Conservation (phyloP, 2,113 vertebrate species). For the Prochilodus magdalenae region DNA sequence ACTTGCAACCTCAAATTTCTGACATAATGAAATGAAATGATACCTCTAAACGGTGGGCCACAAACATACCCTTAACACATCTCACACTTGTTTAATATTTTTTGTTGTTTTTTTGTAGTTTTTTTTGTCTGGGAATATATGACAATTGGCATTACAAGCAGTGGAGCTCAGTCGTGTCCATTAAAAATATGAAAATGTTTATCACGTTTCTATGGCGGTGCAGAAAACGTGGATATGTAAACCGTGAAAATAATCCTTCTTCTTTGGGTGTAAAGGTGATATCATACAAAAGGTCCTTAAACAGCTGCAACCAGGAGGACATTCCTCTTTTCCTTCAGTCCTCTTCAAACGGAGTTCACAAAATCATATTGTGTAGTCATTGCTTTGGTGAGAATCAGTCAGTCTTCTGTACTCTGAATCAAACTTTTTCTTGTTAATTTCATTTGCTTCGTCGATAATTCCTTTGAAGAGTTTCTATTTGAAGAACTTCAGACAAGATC, state of each 20-base stretch:
- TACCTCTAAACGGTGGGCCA: too few species aligned
- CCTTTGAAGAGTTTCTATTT: neutral
- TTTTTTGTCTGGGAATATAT: conserved; percentile 10
- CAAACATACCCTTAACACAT: neutral
- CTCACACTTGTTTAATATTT: neutral
- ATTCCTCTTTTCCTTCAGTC: neutral
- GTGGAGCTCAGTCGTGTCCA: neutral
- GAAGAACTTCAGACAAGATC: neutral
- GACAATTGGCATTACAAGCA: conserved; percentile 22
- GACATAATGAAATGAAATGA: neutral
- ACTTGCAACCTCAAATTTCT: neutral
- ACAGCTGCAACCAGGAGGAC: neutral
- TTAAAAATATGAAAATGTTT: neutral
- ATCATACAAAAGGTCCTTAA: neutral
- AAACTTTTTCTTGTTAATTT: neutral
- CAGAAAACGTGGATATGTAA: neutral
- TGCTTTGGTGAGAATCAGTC: neutral
- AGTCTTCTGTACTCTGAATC: neutral
- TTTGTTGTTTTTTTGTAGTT: neutral
- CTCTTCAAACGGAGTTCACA: neutral
- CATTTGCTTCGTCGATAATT: neutral
- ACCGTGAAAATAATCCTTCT: conserved; percentile 6
- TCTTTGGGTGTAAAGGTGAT: conserved; percentile 9
- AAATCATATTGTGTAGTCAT: neutral
- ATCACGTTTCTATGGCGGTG: neutral